These are phyloP conservation scores for Drosophila nasuta DNA, from an alignment of 1,140 invertebrate genomes.

Conservation along the genomic window DNA sequence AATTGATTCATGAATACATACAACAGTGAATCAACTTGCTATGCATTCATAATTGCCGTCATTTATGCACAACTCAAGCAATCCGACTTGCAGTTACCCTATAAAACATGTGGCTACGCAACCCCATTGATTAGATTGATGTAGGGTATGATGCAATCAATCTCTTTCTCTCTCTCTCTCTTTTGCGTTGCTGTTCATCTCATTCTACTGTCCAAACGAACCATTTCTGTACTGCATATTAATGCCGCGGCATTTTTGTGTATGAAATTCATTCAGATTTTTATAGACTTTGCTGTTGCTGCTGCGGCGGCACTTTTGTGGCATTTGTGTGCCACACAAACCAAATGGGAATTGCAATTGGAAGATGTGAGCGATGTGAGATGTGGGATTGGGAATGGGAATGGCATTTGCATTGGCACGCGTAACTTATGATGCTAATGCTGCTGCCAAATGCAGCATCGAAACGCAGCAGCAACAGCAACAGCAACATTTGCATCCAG, in stretches of 20 bases:
- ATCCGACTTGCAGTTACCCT: background rate
- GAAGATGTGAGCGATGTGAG: background rate
- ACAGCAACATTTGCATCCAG: constrained; percentile 21
- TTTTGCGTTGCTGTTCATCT: background rate
- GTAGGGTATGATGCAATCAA: constrained; percentile 1
- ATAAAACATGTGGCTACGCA: too few relatives aligned
- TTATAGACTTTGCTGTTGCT: constrained; percentile 4
- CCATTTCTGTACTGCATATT: constrained; percentile 45
- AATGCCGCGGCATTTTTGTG: constrained; percentile 61
- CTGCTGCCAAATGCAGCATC: constrained; percentile 26
- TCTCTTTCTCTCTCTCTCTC: constrained; percentile 6
- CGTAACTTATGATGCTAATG: constrained; percentile 54
- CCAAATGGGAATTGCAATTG: background rate
- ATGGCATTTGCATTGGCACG: constrained; percentile 54
- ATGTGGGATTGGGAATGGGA: constrained; percentile 7
- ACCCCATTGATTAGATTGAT: background rate
- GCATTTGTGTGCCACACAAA: background rate
- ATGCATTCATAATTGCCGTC: constrained; percentile 5
- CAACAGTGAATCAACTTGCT: background rate
- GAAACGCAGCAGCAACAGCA: constrained; percentile 12
- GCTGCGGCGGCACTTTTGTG: constrained; percentile 54
- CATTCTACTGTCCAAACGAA: constrained; percentile 10
- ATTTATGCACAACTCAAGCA: constrained; percentile 9
- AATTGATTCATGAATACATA: background rate
- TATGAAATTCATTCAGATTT: constrained; percentile 66